Evolutionary conservation across 2,797 vertebrate genomes (phyloP).

Genomic region (Naso thynnoides): DNA sequence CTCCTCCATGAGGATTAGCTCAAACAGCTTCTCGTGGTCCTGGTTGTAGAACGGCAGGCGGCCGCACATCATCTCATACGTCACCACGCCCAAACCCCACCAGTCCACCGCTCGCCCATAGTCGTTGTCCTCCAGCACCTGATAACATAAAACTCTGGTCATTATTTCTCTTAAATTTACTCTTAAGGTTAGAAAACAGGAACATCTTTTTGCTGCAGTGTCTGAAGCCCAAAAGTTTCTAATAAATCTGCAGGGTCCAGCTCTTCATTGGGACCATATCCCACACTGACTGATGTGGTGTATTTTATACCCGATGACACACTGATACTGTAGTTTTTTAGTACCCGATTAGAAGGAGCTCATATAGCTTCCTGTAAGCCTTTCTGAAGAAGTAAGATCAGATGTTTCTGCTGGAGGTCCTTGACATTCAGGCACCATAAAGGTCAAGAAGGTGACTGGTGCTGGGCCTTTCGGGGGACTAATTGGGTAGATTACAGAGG

Average conservation of each 20-base stretch:
- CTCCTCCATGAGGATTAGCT: slow-evolving; percentile 98
- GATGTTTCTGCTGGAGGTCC: too few species aligned
- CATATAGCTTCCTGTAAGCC: too few species aligned
- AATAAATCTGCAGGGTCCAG: neutral
- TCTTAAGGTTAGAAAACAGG: neutral
- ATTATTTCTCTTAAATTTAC: neutral
- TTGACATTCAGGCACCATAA: too few species aligned
- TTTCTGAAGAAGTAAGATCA: too few species aligned
- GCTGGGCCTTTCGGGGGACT: too few species aligned
- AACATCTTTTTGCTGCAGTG: too few species aligned
- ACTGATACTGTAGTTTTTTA: too few species aligned
- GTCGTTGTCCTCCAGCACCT: slow-evolving; percentile 98
- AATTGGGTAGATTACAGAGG: too few species aligned
- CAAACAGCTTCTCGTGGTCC: slow-evolving; percentile 97
- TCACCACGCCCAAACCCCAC: slow-evolving; percentile 98
- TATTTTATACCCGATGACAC: too few species aligned
- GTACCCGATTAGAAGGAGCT: too few species aligned
- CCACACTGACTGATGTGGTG: too few species aligned
- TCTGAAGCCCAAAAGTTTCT: neutral
- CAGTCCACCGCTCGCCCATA: slow-evolving; percentile 97
- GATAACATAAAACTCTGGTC: accelerated
- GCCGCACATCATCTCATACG: slow-evolving; percentile 99
- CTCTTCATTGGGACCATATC: neutral
- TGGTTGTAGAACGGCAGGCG: slow-evolving; percentile 98
- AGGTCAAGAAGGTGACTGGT: too few species aligned